Evolutionary conservation across 35 echinoderm and acorn worm genomes (phyloP).

Genomic region (Ophioderma brevispina): DNA sequence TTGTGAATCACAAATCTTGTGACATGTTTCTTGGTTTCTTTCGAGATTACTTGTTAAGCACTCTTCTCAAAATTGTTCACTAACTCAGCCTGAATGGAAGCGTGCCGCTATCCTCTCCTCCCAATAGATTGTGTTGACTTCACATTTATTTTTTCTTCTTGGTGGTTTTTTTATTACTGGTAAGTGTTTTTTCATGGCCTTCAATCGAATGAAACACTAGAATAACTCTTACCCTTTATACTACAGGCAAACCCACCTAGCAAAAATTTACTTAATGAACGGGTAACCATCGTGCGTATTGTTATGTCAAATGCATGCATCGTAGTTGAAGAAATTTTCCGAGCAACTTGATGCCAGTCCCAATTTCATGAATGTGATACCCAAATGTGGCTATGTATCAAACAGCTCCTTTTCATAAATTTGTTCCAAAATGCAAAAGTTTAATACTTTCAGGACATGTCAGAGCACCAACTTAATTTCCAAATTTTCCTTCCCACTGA

Average conservation of each 20-base stretch:
- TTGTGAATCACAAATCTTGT: constrained; percentile 11
- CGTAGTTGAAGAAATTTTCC: constrained; percentile 35
- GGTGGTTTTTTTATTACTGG: constrained; percentile 31
- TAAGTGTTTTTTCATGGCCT: constrained; percentile 49
- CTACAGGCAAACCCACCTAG: constrained; percentile 64
- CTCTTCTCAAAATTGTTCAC: constrained; percentile 17
- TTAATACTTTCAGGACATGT: too few relatives aligned
- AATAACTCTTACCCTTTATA: constrained; percentile 31
- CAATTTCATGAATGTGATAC: constrained; percentile 51
- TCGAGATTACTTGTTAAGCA: not conserved
- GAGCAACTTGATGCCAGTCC: constrained; percentile 25
- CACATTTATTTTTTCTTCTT: constrained; percentile 26
- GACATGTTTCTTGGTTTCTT: constrained; percentile 4
- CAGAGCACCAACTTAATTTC: too few relatives aligned
- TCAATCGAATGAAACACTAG: constrained; percentile 49
- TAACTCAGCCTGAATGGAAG: constrained; percentile 26
- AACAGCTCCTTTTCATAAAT: constrained; percentile 42
- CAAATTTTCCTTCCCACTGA: too few relatives aligned
- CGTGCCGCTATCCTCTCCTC: not conserved
- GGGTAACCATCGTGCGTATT: constrained; percentile 47
- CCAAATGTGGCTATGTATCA: constrained; percentile 30
- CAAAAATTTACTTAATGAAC: constrained; percentile 30
- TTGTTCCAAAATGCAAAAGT: too few relatives aligned
- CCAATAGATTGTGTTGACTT: constrained; percentile 15
- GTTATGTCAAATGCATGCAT: constrained; percentile 61